Evolutionary conservation across 2,888 invertebrate genomes (phyloP).

Genomic region (Philopedon plagiatum): DNA sequence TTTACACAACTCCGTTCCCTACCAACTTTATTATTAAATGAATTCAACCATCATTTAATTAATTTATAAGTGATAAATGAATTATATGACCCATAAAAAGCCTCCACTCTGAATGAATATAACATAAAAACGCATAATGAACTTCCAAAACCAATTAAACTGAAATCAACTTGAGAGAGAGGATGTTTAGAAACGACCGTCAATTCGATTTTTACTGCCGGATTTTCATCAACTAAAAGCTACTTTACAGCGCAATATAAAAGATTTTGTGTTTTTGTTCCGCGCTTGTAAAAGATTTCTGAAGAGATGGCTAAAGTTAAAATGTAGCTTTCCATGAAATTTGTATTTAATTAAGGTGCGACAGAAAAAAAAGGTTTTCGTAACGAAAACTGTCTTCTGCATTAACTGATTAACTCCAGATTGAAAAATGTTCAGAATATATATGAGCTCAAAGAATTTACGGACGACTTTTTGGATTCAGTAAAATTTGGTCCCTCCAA

Average conservation of each 20-base stretch:
- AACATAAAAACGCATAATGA: slow-evolving; percentile 45
- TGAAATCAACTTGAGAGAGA: slow-evolving; percentile 49
- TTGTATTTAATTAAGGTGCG: neutral
- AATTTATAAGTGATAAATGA: slow-evolving; percentile 28
- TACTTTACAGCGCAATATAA: slow-evolving; percentile 42
- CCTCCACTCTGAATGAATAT: slow-evolving; percentile 23
- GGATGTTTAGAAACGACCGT: slow-evolving; percentile 49
- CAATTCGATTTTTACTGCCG: slow-evolving; percentile 50
- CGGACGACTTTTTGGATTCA: too few species aligned
- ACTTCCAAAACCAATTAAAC: slow-evolving; percentile 50
- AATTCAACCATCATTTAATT: slow-evolving; percentile 11
- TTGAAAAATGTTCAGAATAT: too few species aligned
- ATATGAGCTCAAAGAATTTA: too few species aligned
- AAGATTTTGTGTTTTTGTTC: slow-evolving; percentile 40
- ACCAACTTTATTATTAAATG: slow-evolving; percentile 5
- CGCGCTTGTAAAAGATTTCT: slow-evolving; percentile 9
- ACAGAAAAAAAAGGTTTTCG: too few species aligned
- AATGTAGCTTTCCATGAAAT: neutral
- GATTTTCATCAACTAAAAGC: slow-evolving; percentile 53
- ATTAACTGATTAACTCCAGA: too few species aligned
- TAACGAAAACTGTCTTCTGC: too few species aligned
- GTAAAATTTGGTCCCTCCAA: too few species aligned
- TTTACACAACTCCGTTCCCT: too few species aligned
- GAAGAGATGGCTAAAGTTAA: neutral
- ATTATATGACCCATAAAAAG: slow-evolving; percentile 31